Evolutionary conservation across 1,140 invertebrate species (phyloP), one percentile per base, ranked within the genome.

Genomic region (Octopus bimaculoides): DNA sequence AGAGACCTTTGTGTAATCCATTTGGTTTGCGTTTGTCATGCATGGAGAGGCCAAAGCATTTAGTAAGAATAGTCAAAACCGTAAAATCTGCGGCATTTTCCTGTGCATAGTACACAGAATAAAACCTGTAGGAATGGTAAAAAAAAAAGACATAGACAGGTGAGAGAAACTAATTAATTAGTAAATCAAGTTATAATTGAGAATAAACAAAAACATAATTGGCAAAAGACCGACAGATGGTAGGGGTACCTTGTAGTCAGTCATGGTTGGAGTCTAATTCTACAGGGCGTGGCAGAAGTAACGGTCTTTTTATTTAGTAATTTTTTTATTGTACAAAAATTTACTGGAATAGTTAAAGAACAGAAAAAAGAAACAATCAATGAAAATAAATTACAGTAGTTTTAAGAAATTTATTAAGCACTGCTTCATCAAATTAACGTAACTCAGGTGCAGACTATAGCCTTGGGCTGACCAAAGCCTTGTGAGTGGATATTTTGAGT

Each of bases 31-130:
- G 74, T 20, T 81, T 82, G 52, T 82, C 75, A 4, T 82, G 77
- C 14, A 79, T 81, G 73, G 85, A 86, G 77, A 88, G 81, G 8
- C 84, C 83, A 82, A 88, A 88, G 82, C 87, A 87, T 53, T 80
- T 80, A 77, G 84, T 82, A 52, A 87, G 76, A 54, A 83, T 76
- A 5, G 77, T 77, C 10, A 85, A 66, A 7, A 83, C 54, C 5
- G 56, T 74, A 52, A 81, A 77, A 73, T 86, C 86, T 61, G 54
- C 73, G 17, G 78, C 80, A n/a, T 74, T 81, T 56, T 76, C 66
- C 81, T 88, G 86, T 20, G 81, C 75, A 79, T 84, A 88, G 73
- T 82, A 84, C 8, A 88, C 78, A 41, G 83, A 82, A 75, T 69
- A 69, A 20, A n/a, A n/a, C 20, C 66, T 69, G 66, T 20, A 69